Evolutionary conservation across 2,888 invertebrate species (phyloP), one percentile per base, ranked within the genome.

Genomic region (Entomobrya multifasciata): DNA sequence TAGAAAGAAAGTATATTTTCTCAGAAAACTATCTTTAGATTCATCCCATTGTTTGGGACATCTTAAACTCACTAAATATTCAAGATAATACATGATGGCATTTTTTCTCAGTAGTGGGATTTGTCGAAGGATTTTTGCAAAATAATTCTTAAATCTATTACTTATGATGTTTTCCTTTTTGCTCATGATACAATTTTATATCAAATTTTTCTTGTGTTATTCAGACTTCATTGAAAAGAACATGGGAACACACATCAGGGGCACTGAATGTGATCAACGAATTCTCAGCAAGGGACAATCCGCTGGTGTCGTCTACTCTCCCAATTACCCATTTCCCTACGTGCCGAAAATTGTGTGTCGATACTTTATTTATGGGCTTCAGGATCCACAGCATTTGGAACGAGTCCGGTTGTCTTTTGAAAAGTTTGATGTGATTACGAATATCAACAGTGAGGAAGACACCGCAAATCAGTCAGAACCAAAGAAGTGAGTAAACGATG

Each of bases 221-320:
- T 8, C 25, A 97, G 97, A 96, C 95, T 97, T 97, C 94, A 97
- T 97, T 94, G 96, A 96, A 93, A 96, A 96, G 94, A 96, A 97
- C 93, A 96, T 97, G 93, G 97, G 97, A 91, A 96, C 97, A 94
- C 98, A 98, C 94, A 97, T 98, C 93, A 95, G 97, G 92, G 98
- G 98, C 92, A 97, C 98, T 91, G 99, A 99, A 94, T 99, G 99
- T 94, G 99, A 99, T 94, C 98, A 98, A 93, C 97, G 98, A 93
- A 98, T 99, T 92, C 95, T 98, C 92, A 98, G 98, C 93, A 96
- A 95, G 93, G 97, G 97, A 93, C 97, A 97, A 93, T 97, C 97
- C 87, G 95, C 95, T 92, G 99, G 99, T 91, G 95, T 95, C 93
- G 97, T 99, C 92, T 97, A 96, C 94, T 98, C 98, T 93, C 99